Evolutionary conservation across 2,888 invertebrate genomes (phyloP).

Genomic region (Mimas tiliae): DNA sequence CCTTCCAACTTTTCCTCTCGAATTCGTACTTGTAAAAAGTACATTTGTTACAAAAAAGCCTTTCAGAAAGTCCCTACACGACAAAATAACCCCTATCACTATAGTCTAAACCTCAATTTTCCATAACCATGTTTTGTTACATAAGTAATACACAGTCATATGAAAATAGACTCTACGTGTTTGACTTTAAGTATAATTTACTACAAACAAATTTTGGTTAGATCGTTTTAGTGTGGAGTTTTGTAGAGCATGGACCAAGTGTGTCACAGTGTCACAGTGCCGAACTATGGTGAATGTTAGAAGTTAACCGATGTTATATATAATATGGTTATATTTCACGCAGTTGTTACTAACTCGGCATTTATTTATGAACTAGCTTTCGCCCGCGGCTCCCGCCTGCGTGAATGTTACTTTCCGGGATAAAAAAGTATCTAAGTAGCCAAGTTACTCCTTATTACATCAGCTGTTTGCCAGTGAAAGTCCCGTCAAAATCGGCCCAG

Average conservation of each 20-base stretch:
- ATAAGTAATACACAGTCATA: slow-evolving; percentile 6
- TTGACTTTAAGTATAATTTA: slow-evolving; percentile 33
- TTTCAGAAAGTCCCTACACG: no score
- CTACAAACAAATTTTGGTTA: slow-evolving; percentile 28
- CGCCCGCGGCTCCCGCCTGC: no score
- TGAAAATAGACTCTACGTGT: slow-evolving; percentile 34
- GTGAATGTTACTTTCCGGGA: no score
- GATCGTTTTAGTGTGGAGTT: slow-evolving; percentile 30
- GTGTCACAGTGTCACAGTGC: slow-evolving; percentile 44
- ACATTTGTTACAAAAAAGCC: no score
- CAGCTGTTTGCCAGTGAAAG: no score
- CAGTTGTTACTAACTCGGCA: slow-evolving; percentile 5
- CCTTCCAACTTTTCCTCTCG: slow-evolving; percentile 47
- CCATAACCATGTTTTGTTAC: not conserved
- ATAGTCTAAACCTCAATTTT: not conserved
- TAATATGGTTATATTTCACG: slow-evolving; percentile 13
- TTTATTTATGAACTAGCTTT: no score
- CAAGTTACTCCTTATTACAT: no score
- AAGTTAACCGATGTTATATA: slow-evolving; percentile 34
- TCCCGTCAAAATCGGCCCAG: no score
- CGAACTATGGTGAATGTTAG: slow-evolving; percentile 46
- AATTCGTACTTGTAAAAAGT: slow-evolving; percentile 52
- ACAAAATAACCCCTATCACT: not conserved
- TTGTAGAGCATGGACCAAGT: slow-evolving; percentile 28
- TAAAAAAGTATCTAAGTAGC: no score